A percentile compares a stretch with the other conserved stretches of the same genome.
Evolutionary conservation across 2,113 vertebrate genomes (phyloP).

Genomic region (Macheiramphus alcinus): DNA sequence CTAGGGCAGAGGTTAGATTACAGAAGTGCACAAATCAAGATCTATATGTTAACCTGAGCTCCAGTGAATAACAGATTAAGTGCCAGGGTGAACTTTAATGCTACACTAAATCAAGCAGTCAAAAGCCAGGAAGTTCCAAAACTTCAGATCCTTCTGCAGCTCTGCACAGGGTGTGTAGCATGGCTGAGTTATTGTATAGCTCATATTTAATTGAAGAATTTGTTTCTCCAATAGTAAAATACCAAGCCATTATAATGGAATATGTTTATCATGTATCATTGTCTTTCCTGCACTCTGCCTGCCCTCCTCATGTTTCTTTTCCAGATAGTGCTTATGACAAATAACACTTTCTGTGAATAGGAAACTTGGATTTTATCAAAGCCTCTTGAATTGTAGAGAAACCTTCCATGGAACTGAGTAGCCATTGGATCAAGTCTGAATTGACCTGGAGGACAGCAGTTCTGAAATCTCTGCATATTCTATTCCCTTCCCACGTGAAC

Average conservation of each 20-base stretch:
- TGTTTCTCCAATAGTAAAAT: neutral
- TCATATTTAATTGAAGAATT: neutral
- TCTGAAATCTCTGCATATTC: neutral
- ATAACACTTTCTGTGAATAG: neutral
- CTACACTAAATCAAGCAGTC: neutral
- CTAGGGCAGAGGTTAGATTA: neutral
- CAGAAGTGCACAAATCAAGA: neutral
- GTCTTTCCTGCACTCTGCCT: neutral
- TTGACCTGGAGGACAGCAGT: neutral
- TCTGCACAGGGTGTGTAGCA: neutral
- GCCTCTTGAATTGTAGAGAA: neutral
- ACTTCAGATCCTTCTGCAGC: neutral
- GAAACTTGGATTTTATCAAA: neutral
- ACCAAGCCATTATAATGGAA: neutral
- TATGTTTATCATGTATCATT: neutral
- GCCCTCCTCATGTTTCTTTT: neutral
- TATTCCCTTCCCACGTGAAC: neutral
- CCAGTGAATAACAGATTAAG: neutral
- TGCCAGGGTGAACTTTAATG: neutral
- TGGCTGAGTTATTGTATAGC: neutral
- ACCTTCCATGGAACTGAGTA: neutral
- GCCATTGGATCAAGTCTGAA: neutral
- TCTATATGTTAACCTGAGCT: neutral
- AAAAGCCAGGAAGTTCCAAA: neutral
- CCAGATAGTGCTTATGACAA: neutral